phyloP scores from a whole-genome alignment of 2,888 invertebrate genomes.

The Leuctra nigra region DNA sequence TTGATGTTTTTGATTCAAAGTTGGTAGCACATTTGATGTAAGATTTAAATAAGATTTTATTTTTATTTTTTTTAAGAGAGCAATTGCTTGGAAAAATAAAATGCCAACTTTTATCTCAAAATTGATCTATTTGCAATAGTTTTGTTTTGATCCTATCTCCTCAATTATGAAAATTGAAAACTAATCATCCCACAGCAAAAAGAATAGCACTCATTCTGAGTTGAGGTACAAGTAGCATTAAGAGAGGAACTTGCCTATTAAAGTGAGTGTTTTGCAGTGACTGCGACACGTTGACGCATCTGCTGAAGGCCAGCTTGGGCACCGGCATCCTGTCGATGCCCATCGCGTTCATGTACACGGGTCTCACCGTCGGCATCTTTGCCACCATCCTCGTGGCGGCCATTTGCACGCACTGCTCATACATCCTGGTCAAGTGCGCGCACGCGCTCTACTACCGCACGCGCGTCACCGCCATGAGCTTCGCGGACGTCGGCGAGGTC shows the following conservation, averaged over 20 bases:
- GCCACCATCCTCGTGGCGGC: conserved; percentile 79
- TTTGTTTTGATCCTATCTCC: no score
- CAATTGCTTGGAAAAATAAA: no score
- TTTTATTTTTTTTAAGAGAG: no score
- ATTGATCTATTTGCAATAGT: no score
- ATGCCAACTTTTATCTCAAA: no score
- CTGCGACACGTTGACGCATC: conserved; percentile 84
- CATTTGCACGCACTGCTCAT: conserved; percentile 92
- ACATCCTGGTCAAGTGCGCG: conserved; percentile 79
- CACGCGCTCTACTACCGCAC: conserved; percentile 71
- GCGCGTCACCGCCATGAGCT: conserved; percentile 67
- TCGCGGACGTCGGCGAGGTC: conserved; percentile 78
- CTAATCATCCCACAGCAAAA: no score
- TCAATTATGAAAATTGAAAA: no score
- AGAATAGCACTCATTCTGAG: no score
- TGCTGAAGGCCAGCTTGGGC: conserved; percentile 92
- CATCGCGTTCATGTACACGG: conserved; percentile 80
- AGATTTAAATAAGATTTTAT: no score
- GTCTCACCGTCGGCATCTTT: conserved; percentile 75
- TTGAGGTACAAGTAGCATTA: no score
- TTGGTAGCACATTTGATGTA: no score
- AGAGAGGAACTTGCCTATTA: background rate
- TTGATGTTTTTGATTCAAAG: no score
- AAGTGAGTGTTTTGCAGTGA: conserved; percentile 53
- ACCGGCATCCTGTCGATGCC: conserved; percentile 96